Evolutionary conservation across 1,140 invertebrate species (phyloP).

Genomic region (Pseudoatta argentina): DNA sequence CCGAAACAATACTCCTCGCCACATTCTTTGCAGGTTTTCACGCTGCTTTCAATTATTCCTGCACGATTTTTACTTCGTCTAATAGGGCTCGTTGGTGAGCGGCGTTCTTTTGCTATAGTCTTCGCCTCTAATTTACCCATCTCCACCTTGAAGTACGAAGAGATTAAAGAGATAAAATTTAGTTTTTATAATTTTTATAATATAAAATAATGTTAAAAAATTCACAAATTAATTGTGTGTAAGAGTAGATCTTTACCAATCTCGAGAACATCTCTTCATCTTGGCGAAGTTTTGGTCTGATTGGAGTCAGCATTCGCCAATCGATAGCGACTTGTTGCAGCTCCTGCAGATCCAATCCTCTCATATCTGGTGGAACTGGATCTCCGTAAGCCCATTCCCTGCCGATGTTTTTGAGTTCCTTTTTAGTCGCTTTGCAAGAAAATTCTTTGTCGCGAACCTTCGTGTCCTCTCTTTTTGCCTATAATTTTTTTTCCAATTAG

Average conservation of each 20-base stretch:
- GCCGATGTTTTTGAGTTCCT: slow-evolving; percentile 88
- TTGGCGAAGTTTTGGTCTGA: slow-evolving; percentile 92
- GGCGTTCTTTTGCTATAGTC: slow-evolving; percentile 89
- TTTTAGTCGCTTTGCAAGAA: slow-evolving; percentile 90
- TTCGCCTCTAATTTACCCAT: slow-evolving; percentile 92
- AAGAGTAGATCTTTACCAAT: slow-evolving; percentile 75
- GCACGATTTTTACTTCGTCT: slow-evolving; percentile 92
- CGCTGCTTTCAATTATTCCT: slow-evolving; percentile 92
- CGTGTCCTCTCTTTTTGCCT: slow-evolving; percentile 85
- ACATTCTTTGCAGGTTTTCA: slow-evolving; percentile 92
- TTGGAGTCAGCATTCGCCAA: slow-evolving; percentile 96
- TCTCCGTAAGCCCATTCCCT: slow-evolving; percentile 91
- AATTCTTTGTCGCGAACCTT: slow-evolving; percentile 86
- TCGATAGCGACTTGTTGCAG: slow-evolving; percentile 95
- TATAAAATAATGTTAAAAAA: too few relatives aligned
- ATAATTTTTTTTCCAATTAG: neutral
- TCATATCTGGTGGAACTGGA: slow-evolving; percentile 94
- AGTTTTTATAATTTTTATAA: neutral
- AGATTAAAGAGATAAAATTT: neutral
- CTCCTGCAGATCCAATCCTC: slow-evolving; percentile 91
- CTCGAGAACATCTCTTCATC: slow-evolving; percentile 96
- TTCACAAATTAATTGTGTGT: neutral
- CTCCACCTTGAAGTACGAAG: slow-evolving; percentile 88
- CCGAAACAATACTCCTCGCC: slow-evolving; percentile 94
- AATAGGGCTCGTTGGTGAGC: slow-evolving; percentile 88